Conservation (phyloP, 1,140 invertebrate genomes). For the Brachionus plicatilis region DNA sequence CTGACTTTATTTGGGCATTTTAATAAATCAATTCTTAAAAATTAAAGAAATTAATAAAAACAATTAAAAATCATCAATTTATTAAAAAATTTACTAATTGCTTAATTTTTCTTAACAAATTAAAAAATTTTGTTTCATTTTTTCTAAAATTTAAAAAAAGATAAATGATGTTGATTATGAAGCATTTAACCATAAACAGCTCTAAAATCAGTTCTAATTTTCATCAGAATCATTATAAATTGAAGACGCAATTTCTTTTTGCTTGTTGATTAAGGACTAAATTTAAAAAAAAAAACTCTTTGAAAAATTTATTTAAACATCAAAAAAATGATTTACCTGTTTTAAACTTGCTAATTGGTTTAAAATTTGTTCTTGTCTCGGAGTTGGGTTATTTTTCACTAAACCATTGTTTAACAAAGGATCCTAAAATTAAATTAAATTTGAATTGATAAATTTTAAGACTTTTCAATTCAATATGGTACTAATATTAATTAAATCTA, state of each 20-base stretch:
- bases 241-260: conserved; percentile 17
- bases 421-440: conserved; percentile 45
- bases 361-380: conserved; percentile 50
- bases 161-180: not conserved
- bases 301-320: not conserved
- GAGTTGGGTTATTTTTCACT: conserved; percentile 50
- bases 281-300: not conserved
- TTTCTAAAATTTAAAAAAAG: too few species aligned
- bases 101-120: not conserved
- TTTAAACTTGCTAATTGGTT: conserved; percentile 51
- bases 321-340: conserved; percentile 43
- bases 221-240: not conserved
- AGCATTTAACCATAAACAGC: too few species aligned
- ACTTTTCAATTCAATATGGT: not conserved
- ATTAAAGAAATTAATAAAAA: too few species aligned
- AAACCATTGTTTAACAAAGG: conserved; percentile 49
- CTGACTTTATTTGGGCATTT: too few species aligned
- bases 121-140: not conserved
- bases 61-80: too few species aligned
- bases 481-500: too few species aligned
- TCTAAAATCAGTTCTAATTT: not conserved
- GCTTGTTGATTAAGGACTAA: conserved; percentile 7
- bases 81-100: not conserved
- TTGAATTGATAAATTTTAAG: not conserved
- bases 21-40: too few species aligned